Evolutionary conservation across 1,140 invertebrate species (phyloP), one percentile per base, ranked within the genome.

Genomic region (Prorops nasuta): DNA sequence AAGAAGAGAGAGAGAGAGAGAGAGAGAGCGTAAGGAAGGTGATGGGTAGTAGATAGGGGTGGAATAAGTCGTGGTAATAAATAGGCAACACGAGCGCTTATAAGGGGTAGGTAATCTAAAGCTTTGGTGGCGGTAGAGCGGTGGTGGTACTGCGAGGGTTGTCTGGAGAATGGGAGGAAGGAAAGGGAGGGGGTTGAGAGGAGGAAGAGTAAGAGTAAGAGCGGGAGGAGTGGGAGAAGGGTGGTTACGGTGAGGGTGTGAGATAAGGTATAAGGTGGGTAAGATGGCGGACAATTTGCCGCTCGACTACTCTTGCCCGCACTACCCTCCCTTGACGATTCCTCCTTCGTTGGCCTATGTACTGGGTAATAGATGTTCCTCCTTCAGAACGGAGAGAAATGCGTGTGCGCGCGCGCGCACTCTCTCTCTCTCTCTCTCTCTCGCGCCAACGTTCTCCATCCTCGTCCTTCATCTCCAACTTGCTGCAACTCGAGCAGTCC

Each of bases 241-340:
- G 59, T 51, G 51, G 56, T 53, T 51, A 58, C 51, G 51, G 47
- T 44, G 56, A 56, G 56, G 56, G 66, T 63, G 65, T 62, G 63
- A 69, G 63, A 62, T 71, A 71, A 72, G 70, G 71, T 70, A 76
- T 74, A 74, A 76, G 74, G 74, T 76, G 67, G 73, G 64, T 77
- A 77, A 77, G 73, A 77, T 77, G 75, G 75, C 75, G 74, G 74
- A 76, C 75, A 77, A 77, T 77, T 77, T 77, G 72, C 75, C 74
- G 72, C 72, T 77, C 74, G 74, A 77, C 75, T 77, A 76, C 75
- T 69, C 69, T 71, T 72, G 61, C 69, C 66, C 72, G 67, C 69
- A 72, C 67, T n/a, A n/a, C 63, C 54, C 63, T 69, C 69, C 66
- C 66, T 67, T 63, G 56, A 63, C 64, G 64, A 72, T 68, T 66